Percentiles rank a stretch among this genome's conserved stretches.
These are phyloP conservation scores for Mus caroli DNA, from an alignment of 2,797 vertebrate genomes.

Conservation along the genomic window DNA sequence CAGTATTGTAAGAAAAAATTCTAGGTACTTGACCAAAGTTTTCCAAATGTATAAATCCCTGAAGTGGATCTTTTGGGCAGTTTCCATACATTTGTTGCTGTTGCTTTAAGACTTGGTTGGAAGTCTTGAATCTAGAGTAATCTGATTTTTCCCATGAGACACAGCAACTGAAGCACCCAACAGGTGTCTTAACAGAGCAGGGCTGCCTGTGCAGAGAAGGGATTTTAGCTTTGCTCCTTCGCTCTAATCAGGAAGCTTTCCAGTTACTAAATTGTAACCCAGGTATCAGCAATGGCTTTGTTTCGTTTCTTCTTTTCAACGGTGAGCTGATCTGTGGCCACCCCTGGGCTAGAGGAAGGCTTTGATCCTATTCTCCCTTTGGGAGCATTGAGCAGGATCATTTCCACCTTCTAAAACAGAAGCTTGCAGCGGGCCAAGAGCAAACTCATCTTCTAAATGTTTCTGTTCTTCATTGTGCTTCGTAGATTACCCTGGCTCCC, in stretches of 20 bases:
- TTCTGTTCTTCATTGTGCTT: constrained; percentile 10
- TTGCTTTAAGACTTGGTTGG: constrained; percentile 24
- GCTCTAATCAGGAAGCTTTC: neutral
- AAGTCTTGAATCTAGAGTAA: constrained; percentile 7
- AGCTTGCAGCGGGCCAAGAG: neutral
- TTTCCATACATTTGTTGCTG: neutral
- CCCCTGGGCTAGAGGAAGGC: neutral
- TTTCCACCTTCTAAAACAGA: neutral
- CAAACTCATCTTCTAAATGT: neutral
- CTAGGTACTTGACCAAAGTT: neutral
- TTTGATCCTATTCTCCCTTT: constrained; percentile 18
- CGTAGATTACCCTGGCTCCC: neutral
- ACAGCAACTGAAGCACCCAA: neutral
- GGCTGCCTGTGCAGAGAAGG: neutral
- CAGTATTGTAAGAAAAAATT: neutral
- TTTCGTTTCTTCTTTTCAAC: neutral
- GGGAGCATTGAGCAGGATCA: neutral
- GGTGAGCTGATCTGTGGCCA: neutral
- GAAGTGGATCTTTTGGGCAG: neutral
- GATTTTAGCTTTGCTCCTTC: neutral
- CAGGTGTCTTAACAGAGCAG: neutral
- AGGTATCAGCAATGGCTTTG: neutral
- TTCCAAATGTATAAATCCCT: neutral
- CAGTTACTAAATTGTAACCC: neutral
- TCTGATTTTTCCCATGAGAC: neutral